Conservation (phyloP, 1,140 invertebrate species). For the Macrosteles quadrilineatus region DNA sequence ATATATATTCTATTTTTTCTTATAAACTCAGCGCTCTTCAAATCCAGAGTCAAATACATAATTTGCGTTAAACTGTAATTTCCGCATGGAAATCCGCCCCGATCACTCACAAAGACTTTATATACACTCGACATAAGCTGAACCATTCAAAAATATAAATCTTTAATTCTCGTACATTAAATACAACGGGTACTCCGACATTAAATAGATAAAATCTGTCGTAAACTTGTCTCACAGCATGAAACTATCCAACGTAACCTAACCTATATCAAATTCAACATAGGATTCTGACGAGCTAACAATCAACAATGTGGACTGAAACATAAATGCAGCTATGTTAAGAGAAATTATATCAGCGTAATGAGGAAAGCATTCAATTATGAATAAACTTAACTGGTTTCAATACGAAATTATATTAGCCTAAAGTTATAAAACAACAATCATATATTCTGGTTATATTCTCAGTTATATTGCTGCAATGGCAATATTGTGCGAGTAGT, state of each 20-base stretch:
- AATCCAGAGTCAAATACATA: no score
- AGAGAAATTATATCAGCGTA: not conserved
- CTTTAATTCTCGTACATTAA: not conserved
- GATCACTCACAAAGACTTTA: not conserved
- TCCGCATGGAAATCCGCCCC: no score
- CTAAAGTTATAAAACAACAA: no score
- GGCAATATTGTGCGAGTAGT: no score
- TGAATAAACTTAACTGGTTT: no score
- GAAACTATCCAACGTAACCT: slow-evolving; percentile 2
- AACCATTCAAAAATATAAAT: slow-evolving; percentile 5
- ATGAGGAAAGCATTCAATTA: not conserved
- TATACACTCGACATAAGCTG: slow-evolving; percentile 6
- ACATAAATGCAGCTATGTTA: not conserved
- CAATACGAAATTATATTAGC: no score
- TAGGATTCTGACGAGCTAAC: not conserved
- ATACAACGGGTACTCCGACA: not conserved
- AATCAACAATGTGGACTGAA: not conserved
- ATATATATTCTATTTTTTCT: no score
- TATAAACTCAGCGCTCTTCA: no score
- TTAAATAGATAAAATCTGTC: not conserved
- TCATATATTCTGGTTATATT: no score
- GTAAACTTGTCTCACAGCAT: not conserved
- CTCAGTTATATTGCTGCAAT: no score
- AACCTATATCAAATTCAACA: not conserved
- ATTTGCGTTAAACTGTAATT: no score